Conservation (phyloP, 2,797 vertebrate species). For the Paramormyrops hopkinsi region DNA sequence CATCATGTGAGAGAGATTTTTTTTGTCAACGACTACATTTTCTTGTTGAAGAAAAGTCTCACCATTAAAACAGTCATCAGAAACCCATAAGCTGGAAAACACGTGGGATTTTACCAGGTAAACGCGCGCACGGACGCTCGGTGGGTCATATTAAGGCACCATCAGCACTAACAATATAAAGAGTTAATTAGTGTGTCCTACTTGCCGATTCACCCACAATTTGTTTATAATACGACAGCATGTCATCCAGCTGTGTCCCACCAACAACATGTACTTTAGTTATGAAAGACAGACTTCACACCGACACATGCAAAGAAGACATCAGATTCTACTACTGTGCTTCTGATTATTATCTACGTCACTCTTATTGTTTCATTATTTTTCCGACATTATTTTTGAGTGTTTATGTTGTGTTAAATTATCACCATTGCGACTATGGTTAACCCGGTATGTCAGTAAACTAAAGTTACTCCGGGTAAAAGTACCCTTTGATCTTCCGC, state of each 20-base stretch:
- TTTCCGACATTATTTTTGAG: not conserved
- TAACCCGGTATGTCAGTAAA: slow-evolving; percentile 2
- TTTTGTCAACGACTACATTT: not conserved
- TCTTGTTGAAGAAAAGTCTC: not conserved
- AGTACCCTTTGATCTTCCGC: slow-evolving; percentile 25
- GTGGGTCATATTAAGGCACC: not conserved
- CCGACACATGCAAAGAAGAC: slow-evolving; percentile 28
- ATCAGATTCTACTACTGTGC: not conserved
- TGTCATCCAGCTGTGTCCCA: slow-evolving; percentile 14
- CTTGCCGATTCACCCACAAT: not conserved
- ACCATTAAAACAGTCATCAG: not conserved
- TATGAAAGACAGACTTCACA: slow-evolving; percentile 48
- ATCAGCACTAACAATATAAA: not conserved
- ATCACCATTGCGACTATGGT: not conserved
- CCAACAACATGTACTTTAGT: slow-evolving; percentile 32
- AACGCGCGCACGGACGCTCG: not conserved
- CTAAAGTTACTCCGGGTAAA: not conserved
- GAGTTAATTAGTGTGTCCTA: not conserved
- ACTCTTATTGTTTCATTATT: not conserved
- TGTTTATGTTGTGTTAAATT: not conserved
- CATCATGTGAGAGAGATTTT: not conserved
- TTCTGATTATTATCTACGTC: not conserved
- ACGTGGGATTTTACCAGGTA: not conserved
- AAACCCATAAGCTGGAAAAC: not conserved
- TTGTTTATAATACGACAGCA: not conserved